Evolutionary conservation across 1,140 invertebrate genomes (phyloP), one percentile per base, ranked within the genome.

Genomic region (Lepidotrigona ventralis): DNA sequence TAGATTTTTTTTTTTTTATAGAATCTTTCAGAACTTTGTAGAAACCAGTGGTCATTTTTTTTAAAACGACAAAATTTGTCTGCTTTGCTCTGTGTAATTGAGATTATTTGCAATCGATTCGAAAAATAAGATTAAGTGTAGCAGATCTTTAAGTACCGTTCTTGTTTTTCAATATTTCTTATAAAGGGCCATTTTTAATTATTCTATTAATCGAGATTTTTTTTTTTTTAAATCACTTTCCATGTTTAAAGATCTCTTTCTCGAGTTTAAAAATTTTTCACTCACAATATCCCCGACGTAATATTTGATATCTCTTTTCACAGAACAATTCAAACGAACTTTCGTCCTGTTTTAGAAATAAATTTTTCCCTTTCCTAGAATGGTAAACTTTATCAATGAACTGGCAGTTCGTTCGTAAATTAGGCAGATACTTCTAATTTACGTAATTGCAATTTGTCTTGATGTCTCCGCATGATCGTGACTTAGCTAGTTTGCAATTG

Each of bases 311-410:
- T 60, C 23, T 60, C 1, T 29, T 56, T 56, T 17, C 0, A 9
- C 17, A 29, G 5, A 60, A n/a, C 23, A 12, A 60, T n/a, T 60
- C 12, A 15, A 54, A 54, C 17, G 14, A 54, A 54, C 15, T 53
- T 53, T 58, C 21, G 93, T 23, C 5, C 23, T 29, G 12, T 72
- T 21, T 8, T 1, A 68, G 33, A 68, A 68, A 21, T 21, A 33
- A 68, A 33, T 33, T 21, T 33, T 64, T 29, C 26, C 15, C 6
- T 64, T 19, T 6, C 15, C 15, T 33, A 3, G 33, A 26, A 0
- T 26, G n/a, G 0, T 26, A 63, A 14, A 26, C n/a, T 64, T 64
- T 26, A 17, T 26, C 60, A 26, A 26, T 5, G 6, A 15, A 64
- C 29, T 26, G 2, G 63, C 15, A 64, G 14, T 64, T 21, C 26